phyloP scores from a whole-genome alignment of 2,888 invertebrate species.

The Drosophila neonasuta region DNA sequence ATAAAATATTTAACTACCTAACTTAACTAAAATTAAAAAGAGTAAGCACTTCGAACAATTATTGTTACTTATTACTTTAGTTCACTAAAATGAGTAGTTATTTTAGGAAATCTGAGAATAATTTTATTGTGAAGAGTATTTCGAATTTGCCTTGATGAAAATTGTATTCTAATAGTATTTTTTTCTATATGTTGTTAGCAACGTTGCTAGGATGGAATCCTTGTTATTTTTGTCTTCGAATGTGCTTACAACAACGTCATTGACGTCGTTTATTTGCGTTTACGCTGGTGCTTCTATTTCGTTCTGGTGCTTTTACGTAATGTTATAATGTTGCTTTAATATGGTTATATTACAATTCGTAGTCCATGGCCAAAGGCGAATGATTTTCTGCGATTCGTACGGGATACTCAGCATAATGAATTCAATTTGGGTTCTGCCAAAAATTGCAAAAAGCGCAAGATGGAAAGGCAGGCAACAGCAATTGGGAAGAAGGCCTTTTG shows the following conservation, averaged over 20 bases:
- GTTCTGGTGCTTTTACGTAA: slow-evolving; percentile 44
- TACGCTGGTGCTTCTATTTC: slow-evolving; percentile 6
- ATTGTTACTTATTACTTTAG: no score
- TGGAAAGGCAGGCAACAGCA: neutral
- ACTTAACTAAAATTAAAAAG: no score
- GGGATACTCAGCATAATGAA: slow-evolving; percentile 57
- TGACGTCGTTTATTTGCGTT: slow-evolving; percentile 33
- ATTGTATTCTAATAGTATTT: neutral
- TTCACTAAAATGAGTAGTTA: no score
- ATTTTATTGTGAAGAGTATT: slow-evolving; percentile 8
- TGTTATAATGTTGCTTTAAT: slow-evolving; percentile 73
- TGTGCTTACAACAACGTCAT: slow-evolving; percentile 13
- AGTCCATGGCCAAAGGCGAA: slow-evolving; percentile 36
- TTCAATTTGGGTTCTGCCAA: slow-evolving; percentile 63
- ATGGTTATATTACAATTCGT: slow-evolving; percentile 68
- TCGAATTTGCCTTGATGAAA: neutral
- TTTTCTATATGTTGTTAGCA: neutral
- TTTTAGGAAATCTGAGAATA: no score
- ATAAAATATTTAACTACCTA: no score
- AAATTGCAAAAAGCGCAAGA: slow-evolving; percentile 40
- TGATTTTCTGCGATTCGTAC: slow-evolving; percentile 36
- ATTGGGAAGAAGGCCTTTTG: slow-evolving; percentile 3
- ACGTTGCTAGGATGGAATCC: slow-evolving; percentile 20
- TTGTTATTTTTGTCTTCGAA: slow-evolving; percentile 21
- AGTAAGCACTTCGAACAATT: no score